Evolutionary conservation across 2,797 vertebrate genomes (phyloP).

Genomic region (Allobates femoralis): DNA sequence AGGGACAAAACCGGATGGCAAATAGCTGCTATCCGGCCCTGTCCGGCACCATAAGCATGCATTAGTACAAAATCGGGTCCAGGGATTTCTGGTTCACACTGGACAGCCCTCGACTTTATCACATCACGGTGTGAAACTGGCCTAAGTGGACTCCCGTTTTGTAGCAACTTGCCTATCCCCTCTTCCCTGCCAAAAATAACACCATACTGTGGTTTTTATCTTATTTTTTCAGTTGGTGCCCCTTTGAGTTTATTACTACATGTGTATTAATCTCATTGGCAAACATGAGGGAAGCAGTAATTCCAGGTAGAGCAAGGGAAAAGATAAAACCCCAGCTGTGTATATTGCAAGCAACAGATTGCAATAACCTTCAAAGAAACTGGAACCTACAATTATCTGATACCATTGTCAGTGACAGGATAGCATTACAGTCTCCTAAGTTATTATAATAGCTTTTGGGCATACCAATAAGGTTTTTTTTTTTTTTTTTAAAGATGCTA

Average conservation of each 20-base stretch:
- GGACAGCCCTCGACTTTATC: too few species aligned
- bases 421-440: constrained; percentile 8
- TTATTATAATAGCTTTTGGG: constrained; percentile 18
- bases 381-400: constrained; percentile 26
- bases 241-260: neutral
- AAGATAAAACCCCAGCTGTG: constrained; percentile 18
- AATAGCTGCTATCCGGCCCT: too few species aligned
- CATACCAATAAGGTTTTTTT: constrained; percentile 40
- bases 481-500: too few species aligned
- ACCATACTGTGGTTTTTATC: neutral
- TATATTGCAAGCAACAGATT: constrained; percentile 36
- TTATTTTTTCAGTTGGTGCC: neutral
- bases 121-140: too few species aligned
- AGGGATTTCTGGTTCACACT: too few species aligned
- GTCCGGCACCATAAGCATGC: too few species aligned
- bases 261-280: neutral
- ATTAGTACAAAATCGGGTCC: too few species aligned
- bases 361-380: constrained; percentile 30
- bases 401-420: constrained; percentile 33
- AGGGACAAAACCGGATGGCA: too few species aligned
- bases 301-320: constrained; percentile 6
- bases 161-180: too few species aligned
- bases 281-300: neutral
- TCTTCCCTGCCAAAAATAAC: too few species aligned
- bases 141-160: too few species aligned